phyloP scores from a whole-genome alignment of 2,113 vertebrate genomes.

The Sinocyclocheilus rhinocerous region DNA sequence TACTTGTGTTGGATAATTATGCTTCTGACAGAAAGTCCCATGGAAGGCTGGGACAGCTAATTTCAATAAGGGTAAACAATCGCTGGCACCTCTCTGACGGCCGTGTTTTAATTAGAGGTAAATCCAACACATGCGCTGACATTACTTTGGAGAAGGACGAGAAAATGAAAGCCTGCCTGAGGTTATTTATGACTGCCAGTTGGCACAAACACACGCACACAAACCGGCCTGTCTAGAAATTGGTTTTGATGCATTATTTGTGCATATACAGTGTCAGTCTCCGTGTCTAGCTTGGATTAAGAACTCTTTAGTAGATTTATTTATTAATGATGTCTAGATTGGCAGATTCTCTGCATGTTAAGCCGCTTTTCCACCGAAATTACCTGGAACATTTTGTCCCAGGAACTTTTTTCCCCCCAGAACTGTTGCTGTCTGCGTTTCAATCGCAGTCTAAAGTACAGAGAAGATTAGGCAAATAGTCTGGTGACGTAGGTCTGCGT shows the following conservation, averaged over 20 bases:
- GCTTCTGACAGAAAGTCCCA: slow-evolving; percentile 40
- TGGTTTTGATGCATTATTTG: slow-evolving; percentile 21
- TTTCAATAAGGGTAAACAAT: slow-evolving; percentile 44
- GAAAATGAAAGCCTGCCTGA: slow-evolving; percentile 30
- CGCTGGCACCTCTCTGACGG: slow-evolving; percentile 33
- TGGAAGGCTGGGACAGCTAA: slow-evolving; percentile 12
- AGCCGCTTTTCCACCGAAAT: too few species aligned
- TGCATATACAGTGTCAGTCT: not conserved
- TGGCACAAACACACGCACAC: slow-evolving; percentile 22
- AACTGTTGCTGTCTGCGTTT: too few species aligned
- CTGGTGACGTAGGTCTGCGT: too few species aligned
- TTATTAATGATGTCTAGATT: slow-evolving; percentile 5
- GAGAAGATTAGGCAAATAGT: too few species aligned
- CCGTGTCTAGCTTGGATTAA: not conserved
- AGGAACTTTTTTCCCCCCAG: too few species aligned
- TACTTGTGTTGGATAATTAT: slow-evolving; percentile 28
- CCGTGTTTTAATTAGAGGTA: slow-evolving; percentile 39
- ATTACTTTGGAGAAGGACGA: slow-evolving; percentile 16
- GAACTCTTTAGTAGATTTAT: not conserved
- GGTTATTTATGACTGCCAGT: slow-evolving; percentile 41
- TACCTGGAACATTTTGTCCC: too few species aligned
- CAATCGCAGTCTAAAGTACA: too few species aligned
- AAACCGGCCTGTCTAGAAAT: not conserved
- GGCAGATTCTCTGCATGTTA: too few species aligned
- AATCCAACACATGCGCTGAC: slow-evolving; percentile 40